Percentiles rank a stretch among this genome's conserved stretches.
These are phyloP conservation scores for Taphrorychus bicolor DNA, from an alignment of 2,888 invertebrate genomes.

Conservation along the genomic window DNA sequence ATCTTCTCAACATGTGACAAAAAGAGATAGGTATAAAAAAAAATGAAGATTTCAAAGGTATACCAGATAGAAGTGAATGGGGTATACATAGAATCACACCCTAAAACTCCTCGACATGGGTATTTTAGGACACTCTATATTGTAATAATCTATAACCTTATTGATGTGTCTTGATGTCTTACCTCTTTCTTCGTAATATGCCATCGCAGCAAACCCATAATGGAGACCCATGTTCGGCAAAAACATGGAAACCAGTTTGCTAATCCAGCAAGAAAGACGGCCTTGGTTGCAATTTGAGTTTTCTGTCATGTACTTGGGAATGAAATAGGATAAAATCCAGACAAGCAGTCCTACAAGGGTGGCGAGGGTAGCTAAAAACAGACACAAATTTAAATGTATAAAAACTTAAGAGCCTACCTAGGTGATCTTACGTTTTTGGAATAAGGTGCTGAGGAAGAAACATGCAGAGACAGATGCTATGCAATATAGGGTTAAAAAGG, in stretches of 20 bases:
- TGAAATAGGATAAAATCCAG: slow-evolving; percentile 54
- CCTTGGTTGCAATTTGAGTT: slow-evolving; percentile 27
- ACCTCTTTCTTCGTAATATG: slow-evolving; percentile 56
- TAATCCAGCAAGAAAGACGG: too few relatives aligned
- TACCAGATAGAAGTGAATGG: too few relatives aligned
- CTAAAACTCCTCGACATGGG: too few relatives aligned
- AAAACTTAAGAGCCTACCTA: too few relatives aligned
- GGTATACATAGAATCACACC: too few relatives aligned
- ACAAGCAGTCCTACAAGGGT: slow-evolving; percentile 53
- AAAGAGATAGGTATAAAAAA: too few relatives aligned
- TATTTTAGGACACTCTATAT: too few relatives aligned
- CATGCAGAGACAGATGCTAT: slow-evolving; percentile 75
- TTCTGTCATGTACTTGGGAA: slow-evolving; percentile 49
- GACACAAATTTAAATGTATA: not conserved
- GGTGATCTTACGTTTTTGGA: slow-evolving; percentile 78
- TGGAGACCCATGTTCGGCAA: slow-evolving; percentile 56
- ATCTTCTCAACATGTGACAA: too few relatives aligned
- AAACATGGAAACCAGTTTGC: slow-evolving; percentile 48
- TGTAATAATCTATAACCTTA: too few relatives aligned
- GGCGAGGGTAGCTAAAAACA: slow-evolving; percentile 44
- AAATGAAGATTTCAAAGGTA: too few relatives aligned
- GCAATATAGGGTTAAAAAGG: slow-evolving; percentile 76
- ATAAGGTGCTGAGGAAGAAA: slow-evolving; percentile 79
- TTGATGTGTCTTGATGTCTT: too few relatives aligned
- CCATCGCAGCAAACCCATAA: slow-evolving; percentile 54